Evolutionary conservation across 2,888 invertebrate species (phyloP).

Genomic region (Tanypteryx hageni): DNA sequence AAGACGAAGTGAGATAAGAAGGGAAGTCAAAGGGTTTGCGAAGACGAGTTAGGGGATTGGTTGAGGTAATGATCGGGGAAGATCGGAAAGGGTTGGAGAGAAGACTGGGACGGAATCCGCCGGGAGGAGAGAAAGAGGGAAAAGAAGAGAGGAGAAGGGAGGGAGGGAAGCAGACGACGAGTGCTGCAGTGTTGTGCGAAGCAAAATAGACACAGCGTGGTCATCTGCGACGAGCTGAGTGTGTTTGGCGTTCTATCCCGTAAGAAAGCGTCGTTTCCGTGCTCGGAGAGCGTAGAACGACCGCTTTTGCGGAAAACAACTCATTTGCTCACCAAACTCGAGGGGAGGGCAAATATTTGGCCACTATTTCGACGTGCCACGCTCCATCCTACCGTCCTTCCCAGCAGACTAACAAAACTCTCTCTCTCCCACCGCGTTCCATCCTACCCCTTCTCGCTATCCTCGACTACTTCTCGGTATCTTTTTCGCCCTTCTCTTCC

Average conservation of each 20-base stretch:
- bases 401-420: too few species aligned
- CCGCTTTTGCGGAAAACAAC: slow-evolving; percentile 8
- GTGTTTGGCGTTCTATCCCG: slow-evolving; percentile 6
- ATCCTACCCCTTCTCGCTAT: too few species aligned
- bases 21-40: background rate
- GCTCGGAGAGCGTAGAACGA: background rate
- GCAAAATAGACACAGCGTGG: background rate
- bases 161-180: too few species aligned
- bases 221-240: slow-evolving; percentile 7
- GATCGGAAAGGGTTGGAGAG: too few species aligned
- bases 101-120: too few species aligned
- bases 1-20: background rate
- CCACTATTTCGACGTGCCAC: background rate
- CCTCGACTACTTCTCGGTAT: too few species aligned
- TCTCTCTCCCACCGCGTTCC: too few species aligned
- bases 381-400: background rate
- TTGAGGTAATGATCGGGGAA: background rate
- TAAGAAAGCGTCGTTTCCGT: background rate
- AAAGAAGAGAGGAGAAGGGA: too few species aligned
- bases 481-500: too few species aligned
- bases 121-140: too few species aligned
- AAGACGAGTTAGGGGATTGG: background rate
- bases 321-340: background rate
- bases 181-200: too few species aligned
- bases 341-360: slow-evolving; percentile 8